Conservation (phyloP, 2,888 invertebrate species). For the Xestoiulus laeticollis region DNA sequence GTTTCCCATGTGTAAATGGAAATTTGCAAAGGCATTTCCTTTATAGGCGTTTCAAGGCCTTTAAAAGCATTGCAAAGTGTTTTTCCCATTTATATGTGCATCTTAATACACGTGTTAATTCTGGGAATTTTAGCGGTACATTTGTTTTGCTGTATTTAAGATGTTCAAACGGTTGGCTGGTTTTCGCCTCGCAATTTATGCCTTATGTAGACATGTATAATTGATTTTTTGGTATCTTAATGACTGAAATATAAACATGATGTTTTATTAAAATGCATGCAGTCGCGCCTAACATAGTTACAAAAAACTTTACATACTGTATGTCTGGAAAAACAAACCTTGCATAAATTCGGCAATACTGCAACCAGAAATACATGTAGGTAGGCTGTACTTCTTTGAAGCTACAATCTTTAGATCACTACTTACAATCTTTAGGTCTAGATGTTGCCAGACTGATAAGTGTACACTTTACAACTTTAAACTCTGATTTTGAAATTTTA, state of each 20-base stretch:
- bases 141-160: background rate
- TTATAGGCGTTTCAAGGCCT: conserved; percentile 9
- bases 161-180: background rate
- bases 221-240: background rate
- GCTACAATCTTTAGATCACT: too few relatives aligned
- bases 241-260: background rate
- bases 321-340: too few relatives aligned
- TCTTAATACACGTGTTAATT: background rate
- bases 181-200: background rate
- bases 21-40: conserved; percentile 1
- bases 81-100: background rate
- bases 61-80: conserved; percentile 26
- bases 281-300: background rate
- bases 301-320: too few relatives aligned
- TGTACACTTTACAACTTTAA: too few relatives aligned
- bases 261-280: background rate
- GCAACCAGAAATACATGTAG: too few relatives aligned
- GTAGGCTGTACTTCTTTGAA: too few relatives aligned
- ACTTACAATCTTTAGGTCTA: too few relatives aligned
- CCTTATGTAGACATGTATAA: background rate
- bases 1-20: background rate
- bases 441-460: too few relatives aligned
- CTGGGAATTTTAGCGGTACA: background rate
- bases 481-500: too few relatives aligned
- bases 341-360: too few relatives aligned